Conservation (phyloP, 92 coral and sea anemone genomes). For the Phymanthus crucifer region DNA sequence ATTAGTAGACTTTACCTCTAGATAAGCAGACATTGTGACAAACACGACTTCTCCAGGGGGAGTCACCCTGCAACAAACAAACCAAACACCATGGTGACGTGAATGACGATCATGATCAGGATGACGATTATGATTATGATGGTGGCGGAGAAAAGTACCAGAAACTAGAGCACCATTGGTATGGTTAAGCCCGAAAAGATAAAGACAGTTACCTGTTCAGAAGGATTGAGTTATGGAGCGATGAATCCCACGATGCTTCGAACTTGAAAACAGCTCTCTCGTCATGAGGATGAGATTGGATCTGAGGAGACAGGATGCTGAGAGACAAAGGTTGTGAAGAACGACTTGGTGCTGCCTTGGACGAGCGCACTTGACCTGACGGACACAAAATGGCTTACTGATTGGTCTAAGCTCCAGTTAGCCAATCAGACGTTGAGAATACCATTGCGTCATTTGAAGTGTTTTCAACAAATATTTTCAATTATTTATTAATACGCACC, state of each 20-base stretch:
- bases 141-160: too few relatives aligned
- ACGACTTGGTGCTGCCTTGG: conserved; percentile 50
- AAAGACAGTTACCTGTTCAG: conserved; percentile 71
- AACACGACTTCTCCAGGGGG: conserved; percentile 85
- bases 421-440: too few relatives aligned
- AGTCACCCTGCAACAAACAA: conserved; percentile 70
- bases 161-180: background rate
- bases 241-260: conserved; percentile 98
- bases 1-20: conserved; percentile 59
- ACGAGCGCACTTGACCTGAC: conserved; percentile 73
- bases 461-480: too few relatives aligned
- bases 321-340: conserved; percentile 49
- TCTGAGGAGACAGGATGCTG: conserved; percentile 71
- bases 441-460: too few relatives aligned
- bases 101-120: too few relatives aligned
- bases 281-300: conserved; percentile 96
- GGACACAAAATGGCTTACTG: background rate
- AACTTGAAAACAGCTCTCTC: conserved; percentile 80
- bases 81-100: too few relatives aligned
- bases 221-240: conserved; percentile 82
- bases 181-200: background rate
- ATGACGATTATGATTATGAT: too few relatives aligned
- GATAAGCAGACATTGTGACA: conserved; percentile 70
- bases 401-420: too few relatives aligned
- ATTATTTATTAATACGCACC: conserved; percentile 37